These are phyloP conservation scores for Bradypodion pumilum DNA, from an alignment of 2,797 vertebrate species.

Conservation along the genomic window DNA sequence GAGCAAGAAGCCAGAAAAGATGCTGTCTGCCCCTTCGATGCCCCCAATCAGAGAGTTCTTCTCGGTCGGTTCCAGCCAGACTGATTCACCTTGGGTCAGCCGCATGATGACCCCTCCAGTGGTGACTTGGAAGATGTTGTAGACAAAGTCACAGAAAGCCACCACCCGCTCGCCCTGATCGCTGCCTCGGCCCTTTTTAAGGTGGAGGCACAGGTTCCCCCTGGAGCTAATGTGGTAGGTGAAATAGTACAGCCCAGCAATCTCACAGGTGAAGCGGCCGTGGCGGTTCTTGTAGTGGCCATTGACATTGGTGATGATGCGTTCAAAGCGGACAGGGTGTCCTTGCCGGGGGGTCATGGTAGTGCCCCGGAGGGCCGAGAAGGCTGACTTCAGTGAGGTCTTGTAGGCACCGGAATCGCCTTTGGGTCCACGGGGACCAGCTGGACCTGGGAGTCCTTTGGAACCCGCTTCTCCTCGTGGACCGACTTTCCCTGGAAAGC, in stretches of 20 bases:
- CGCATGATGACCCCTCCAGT: conserved; percentile 78
- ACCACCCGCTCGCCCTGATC: conserved; percentile 57
- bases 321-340: conserved; percentile 74
- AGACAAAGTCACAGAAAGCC: conserved; percentile 77
- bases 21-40: conserved; percentile 75
- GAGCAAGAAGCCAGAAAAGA: conserved; percentile 83
- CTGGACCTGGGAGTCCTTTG: conserved; percentile 45
- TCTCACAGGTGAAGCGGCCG: conserved; percentile 71
- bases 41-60: conserved; percentile 71
- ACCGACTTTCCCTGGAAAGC: conserved; percentile 79
- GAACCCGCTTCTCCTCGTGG: conserved; percentile 67
- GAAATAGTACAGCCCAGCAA: conserved; percentile 82
- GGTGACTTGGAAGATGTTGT: conserved; percentile 74
- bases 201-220: conserved; percentile 71
- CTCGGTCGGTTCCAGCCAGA: conserved; percentile 75
- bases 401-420: conserved; percentile 70
- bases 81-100: conserved; percentile 53
- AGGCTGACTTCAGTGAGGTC: conserved; percentile 63
- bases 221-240: conserved; percentile 80
- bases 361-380: conserved; percentile 70
- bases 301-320: conserved; percentile 35
- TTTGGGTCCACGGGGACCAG: conserved; percentile 57
- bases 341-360: conserved; percentile 1
- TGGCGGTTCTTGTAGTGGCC: conserved; percentile 65
- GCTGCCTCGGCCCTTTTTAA: conserved; percentile 64